Evolutionary conservation across 2,113 vertebrate genomes (phyloP).

Genomic region (Pantherophis guttatus): DNA sequence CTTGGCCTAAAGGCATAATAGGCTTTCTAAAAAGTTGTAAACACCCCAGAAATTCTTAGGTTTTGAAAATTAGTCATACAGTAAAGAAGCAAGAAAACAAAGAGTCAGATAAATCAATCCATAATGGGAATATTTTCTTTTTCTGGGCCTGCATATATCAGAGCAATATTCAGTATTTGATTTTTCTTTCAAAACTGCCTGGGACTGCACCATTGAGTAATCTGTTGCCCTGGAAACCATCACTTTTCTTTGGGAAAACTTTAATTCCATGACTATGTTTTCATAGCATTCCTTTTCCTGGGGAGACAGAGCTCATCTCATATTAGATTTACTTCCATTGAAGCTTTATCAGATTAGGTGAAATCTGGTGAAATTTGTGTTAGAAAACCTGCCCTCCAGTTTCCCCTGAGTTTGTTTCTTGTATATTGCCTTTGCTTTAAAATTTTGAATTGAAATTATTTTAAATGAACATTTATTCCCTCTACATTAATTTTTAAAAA

Average conservation of each 20-base stretch:
- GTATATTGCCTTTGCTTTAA: background rate
- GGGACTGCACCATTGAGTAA: background rate
- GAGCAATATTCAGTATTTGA: background rate
- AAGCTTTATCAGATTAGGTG: background rate
- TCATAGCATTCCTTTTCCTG: background rate
- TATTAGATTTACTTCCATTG: background rate
- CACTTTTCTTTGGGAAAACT: background rate
- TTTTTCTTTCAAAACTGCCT: background rate
- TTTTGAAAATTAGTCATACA: background rate
- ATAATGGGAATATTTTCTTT: background rate
- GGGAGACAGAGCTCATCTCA: background rate
- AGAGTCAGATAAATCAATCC: background rate
- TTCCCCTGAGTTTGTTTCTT: background rate
- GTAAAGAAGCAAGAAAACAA: background rate
- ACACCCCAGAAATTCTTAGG: background rate
- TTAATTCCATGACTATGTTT: background rate
- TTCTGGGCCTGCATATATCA: background rate
- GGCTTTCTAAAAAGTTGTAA: background rate
- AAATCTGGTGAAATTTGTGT: background rate
- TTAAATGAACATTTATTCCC: background rate
- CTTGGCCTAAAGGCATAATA: background rate
- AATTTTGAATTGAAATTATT: background rate
- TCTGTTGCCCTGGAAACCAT: background rate
- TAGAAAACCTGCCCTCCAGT: background rate
- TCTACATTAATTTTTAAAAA: background rate